Percentiles rank a stretch among this genome's conserved stretches.
Evolutionary conservation across 1,140 invertebrate species (phyloP).

Genomic region (Eubasilissa regina): DNA sequence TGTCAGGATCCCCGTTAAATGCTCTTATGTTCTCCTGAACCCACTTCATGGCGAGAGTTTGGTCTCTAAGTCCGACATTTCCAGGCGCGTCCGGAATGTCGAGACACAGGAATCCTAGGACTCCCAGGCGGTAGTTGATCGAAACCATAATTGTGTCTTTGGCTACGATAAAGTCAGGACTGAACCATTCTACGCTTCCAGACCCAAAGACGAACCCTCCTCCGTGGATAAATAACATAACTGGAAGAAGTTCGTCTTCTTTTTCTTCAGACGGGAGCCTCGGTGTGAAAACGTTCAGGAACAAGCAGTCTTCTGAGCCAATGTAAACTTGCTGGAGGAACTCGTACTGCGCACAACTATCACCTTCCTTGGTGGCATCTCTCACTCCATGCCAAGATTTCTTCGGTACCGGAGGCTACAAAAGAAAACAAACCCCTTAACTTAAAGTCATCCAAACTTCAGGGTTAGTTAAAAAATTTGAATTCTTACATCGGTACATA

Average conservation of each 20-base stretch:
- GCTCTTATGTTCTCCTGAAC: conserved; percentile 68
- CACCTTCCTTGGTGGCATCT: conserved; percentile 7
- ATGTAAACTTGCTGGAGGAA: neutral
- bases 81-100: conserved; percentile 65
- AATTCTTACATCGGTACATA: too few relatives aligned
- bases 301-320: conserved; percentile 22
- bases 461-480: too few relatives aligned
- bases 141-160: conserved; percentile 70
- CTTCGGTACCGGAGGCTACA: conserved; percentile 10
- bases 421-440: neutral
- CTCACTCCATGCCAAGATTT: conserved; percentile 19
- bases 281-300: conserved; percentile 26
- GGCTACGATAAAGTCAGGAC: conserved; percentile 66
- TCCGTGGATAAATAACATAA: conserved; percentile 36
- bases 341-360: neutral
- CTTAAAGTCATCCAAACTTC: neutral
- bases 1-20: conserved; percentile 69
- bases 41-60: conserved; percentile 66
- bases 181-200: conserved; percentile 15
- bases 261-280: neutral
- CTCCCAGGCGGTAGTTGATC: conserved; percentile 70
- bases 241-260: neutral
- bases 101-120: conserved; percentile 73
- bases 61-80: conserved; percentile 60
- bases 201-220: conserved; percentile 22